Percentiles rank a stretch among this genome's conserved stretches.
phyloP scores from a whole-genome alignment of 2,113 vertebrate genomes.

The Genyomyrus donnyi region DNA sequence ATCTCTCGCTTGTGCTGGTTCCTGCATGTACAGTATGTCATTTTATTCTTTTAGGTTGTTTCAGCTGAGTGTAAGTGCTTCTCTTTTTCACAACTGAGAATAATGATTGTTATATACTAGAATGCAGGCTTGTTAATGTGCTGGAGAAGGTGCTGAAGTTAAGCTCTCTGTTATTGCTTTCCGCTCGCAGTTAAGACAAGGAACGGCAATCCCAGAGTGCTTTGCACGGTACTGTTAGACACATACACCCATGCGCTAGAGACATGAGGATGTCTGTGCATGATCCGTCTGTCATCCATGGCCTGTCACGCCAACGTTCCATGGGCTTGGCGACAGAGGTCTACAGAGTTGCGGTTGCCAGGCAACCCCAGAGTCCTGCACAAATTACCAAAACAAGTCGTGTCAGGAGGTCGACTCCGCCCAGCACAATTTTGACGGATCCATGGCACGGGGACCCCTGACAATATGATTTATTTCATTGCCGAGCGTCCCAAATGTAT shows the following conservation, averaged over 20 bases:
- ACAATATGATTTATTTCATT: not conserved
- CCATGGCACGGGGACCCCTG: not conserved
- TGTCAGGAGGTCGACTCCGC: not conserved
- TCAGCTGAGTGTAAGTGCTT: not conserved
- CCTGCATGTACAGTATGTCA: not conserved
- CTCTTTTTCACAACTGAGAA: not conserved
- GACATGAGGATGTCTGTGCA: not conserved
- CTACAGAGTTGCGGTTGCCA: slow-evolving; percentile 13
- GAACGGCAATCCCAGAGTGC: not conserved
- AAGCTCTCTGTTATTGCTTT: not conserved
- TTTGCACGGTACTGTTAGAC: not conserved
- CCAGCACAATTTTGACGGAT: not conserved
- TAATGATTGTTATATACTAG: not conserved
- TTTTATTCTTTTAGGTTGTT: not conserved
- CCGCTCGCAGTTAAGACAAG: not conserved
- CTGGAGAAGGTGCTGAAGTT: not conserved
- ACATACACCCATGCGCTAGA: not conserved
- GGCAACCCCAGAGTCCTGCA: slow-evolving; percentile 16
- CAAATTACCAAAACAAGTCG: slow-evolving; percentile 16
- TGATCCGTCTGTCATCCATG: not conserved
- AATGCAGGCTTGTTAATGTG: not conserved
- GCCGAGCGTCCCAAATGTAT: not conserved
- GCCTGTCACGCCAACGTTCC: slow-evolving; percentile 2
- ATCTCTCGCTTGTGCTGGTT: not conserved
- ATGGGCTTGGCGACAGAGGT: slow-evolving; percentile 8